Conservation (phyloP, 2,888 invertebrate species). For the Temnothorax unifasciatus region DNA sequence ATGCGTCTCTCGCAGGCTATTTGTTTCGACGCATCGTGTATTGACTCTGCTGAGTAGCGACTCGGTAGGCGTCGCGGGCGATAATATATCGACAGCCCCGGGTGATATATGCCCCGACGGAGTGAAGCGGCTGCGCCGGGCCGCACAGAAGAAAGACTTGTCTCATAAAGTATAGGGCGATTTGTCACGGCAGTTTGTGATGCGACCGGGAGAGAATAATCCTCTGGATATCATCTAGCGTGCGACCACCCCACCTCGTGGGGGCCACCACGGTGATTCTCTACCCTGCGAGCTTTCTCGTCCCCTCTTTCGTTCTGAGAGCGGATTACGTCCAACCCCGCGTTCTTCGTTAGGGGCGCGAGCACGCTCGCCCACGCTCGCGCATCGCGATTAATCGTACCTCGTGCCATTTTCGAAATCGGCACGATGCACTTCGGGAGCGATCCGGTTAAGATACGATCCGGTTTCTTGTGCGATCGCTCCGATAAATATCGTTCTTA, state of each 20-base stretch:
- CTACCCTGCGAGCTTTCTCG: constrained; percentile 61
- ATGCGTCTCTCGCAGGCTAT: constrained; percentile 66
- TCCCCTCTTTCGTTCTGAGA: constrained; percentile 68
- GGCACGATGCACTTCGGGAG: constrained; percentile 37
- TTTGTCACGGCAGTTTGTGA: constrained; percentile 85
- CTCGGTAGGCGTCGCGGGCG: constrained; percentile 74
- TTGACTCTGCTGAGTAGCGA: constrained; percentile 73
- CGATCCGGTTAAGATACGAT: neutral
- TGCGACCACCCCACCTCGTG: constrained; percentile 60
- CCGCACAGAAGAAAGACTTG: constrained; percentile 81
- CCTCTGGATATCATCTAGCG: constrained; percentile 82
- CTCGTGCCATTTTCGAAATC: constrained; percentile 50
- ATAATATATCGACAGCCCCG: constrained; percentile 80
- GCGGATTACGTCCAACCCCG: constrained; percentile 76
- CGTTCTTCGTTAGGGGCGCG: constrained; percentile 71
- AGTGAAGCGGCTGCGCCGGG: constrained; percentile 74
- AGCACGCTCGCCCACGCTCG: neutral
- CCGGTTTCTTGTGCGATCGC: neutral
- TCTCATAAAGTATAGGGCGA: constrained; percentile 85
- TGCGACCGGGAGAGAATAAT: constrained; percentile 83
- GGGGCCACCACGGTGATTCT: constrained; percentile 56
- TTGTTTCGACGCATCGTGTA: constrained; percentile 78
- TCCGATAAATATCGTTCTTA: neutral
- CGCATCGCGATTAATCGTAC: constrained; percentile 53
- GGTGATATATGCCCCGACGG: constrained; percentile 81